Base-by-base conservation (phyloP, 2,888 invertebrate species). In the Automeris io region DNA sequence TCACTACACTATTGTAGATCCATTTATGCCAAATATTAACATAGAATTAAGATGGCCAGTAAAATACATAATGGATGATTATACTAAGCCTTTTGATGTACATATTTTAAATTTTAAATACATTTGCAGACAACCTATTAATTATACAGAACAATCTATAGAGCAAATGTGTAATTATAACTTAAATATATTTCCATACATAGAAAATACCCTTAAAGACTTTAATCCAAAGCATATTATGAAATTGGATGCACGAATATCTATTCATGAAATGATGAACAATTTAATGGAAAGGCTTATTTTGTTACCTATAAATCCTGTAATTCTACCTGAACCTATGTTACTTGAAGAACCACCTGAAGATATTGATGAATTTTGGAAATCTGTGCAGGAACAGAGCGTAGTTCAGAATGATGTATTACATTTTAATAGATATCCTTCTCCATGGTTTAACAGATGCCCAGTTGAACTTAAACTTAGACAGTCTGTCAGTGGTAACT, bases 401-500 rank as follows among this genome's bases (percentile, higher is more conserved):
- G 57, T 66, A 6, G 65, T 81, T 34, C 54, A 49, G 25, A 68
- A 48, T 56, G 70, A 62, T 19, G 49, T 35, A 39, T 31, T 75
- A n/a, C 64, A 51, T 42, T 80, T 83, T 53, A 70, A 59, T 42
- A 61, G 74, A 43, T 64, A 52, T 50, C 50, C 89, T 46, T 91
- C 91, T 2, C 75, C 82, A 32, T 92, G 91, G 91, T 78, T 70
- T 24, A 86, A 79, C 35, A 72, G 87, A 50, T 92, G 92, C 57
- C 92, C 92, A 3, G 90, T 92, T 2, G 88, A 90, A 46, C 76
- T 91, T 49, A 82, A 82, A 47, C 75, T 82, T 43, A 89, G 91
- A n/a, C 68, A 62, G 37, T 71, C 83, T 32, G 53, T 72, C 8
- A 55, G 67, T 19, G 92, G 92, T 12, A 70, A 76, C 35, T 66